Evolutionary conservation across 2,113 vertebrate species (phyloP), one percentile per base, ranked within the genome.

Genomic region (Smithornis capensis): DNA sequence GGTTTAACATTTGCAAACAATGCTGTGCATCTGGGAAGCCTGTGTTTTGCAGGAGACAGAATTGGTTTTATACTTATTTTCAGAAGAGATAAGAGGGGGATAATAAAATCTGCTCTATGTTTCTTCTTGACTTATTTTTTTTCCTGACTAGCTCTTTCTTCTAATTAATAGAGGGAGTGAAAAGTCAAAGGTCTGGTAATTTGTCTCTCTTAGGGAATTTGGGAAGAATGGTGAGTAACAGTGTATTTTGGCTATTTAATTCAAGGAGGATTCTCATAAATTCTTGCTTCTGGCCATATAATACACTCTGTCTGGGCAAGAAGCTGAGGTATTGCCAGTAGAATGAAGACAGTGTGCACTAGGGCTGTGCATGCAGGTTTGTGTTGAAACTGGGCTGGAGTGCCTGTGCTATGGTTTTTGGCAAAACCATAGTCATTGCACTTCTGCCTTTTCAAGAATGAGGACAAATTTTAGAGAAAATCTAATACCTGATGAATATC

Each of bases 271-370:
- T 93, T 95, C 84, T 93, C 62, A 87, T 87, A 91, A 95, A 95
- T 92, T 97, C 70, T 93, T 87, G 40, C 40, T 95, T 95, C 95
- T 95, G 87, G 10, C 87, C 73, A 11, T 91, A 38, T 71, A 87
- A 56, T 94, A 92, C 81, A 89, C 94, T 83, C 71, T 95, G 87
- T 91, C 92, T 96, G 82, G 92, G 92, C 89, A 94, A 91, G 89
- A 65, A 88, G 65, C 79, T 93, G 47, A 92, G 63, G 62, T 88
- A 1, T 76, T 96, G 83, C 90, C 71, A 80, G 12, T 55, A 64
- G 80, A 95, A 59, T 83, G 82, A 92, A 89, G 71, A 83, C 44
- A 50, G 7, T 55, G 16, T 64, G 18, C 62, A 42, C 60, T 83
- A 67, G 80, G 87, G 64, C 71, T 73, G 42, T 83, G 64, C 73